These are phyloP conservation scores for Brachionus plicatilis DNA, from an alignment of 1,140 invertebrate genomes.

Conservation along the genomic window DNA sequence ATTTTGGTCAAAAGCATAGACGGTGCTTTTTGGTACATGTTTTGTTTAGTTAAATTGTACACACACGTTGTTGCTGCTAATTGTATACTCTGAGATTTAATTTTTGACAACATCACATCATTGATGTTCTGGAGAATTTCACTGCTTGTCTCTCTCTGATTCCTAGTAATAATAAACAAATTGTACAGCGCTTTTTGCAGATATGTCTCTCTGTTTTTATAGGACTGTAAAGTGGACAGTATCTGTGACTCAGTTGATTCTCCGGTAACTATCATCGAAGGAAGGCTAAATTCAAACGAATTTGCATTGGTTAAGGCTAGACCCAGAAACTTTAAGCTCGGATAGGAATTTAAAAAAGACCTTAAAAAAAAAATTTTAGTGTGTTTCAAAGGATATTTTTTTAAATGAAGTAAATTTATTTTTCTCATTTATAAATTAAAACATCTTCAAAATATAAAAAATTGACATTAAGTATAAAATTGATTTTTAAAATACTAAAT, in stretches of 20 bases:
- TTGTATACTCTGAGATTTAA: neutral
- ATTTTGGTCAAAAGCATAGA: neutral
- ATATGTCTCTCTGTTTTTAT: neutral
- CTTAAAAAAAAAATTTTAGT: neutral
- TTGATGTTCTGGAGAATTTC: neutral
- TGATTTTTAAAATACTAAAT: no score
- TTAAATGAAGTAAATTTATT: no score
- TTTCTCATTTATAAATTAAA: no score
- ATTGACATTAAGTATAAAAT: no score
- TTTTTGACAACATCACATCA: neutral
- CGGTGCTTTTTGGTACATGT: neutral
- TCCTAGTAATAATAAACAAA: conserved; percentile 4
- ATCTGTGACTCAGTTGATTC: conserved; percentile 16
- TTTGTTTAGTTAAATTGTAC: conserved; percentile 6
- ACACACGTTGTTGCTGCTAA: neutral
- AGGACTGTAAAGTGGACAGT: neutral
- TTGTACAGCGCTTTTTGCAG: neutral
- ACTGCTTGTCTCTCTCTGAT: neutral
- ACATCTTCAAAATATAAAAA: no score
- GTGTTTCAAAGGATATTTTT: no score
- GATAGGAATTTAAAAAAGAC: neutral
- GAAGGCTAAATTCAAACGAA: neutral
- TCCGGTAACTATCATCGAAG: neutral
- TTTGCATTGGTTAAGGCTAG: conserved; percentile 28
- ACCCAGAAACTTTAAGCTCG: neutral